phyloP scores from a whole-genome alignment of 2,888 invertebrate genomes.

The Synergus japonicus region DNA sequence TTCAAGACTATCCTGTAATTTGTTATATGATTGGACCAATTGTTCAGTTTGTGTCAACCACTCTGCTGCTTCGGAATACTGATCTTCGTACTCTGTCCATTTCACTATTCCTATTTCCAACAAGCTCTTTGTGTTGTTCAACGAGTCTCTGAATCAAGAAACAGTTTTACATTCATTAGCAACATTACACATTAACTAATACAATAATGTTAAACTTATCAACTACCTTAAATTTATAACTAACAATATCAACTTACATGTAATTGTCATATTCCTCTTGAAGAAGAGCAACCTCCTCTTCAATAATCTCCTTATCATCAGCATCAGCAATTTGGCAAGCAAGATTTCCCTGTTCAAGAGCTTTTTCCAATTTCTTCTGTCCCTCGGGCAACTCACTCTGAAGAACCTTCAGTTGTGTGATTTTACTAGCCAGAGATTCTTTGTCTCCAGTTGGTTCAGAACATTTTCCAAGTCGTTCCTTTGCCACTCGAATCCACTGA shows the following conservation, averaged over 20 bases:
- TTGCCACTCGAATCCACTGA: slow-evolving; percentile 94
- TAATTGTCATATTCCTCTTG: slow-evolving; percentile 95
- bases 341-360: slow-evolving; percentile 90
- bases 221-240: background rate
- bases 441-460: slow-evolving; percentile 95
- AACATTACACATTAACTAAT: background rate
- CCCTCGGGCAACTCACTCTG: slow-evolving; percentile 91
- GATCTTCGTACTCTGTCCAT: slow-evolving; percentile 96
- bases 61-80: slow-evolving; percentile 91
- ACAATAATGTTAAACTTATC: slow-evolving; percentile 4
- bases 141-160: slow-evolving; percentile 82
- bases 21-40: slow-evolving; percentile 92
- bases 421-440: slow-evolving; percentile 91
- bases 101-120: slow-evolving; percentile 93
- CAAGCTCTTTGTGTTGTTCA: slow-evolving; percentile 88
- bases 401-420: slow-evolving; percentile 90
- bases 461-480: slow-evolving; percentile 93
- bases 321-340: slow-evolving; percentile 91
- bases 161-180: slow-evolving; percentile 16
- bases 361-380: slow-evolving; percentile 89
- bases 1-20: slow-evolving; percentile 91
- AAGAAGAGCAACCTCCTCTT: slow-evolving; percentile 92
- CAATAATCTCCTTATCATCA: slow-evolving; percentile 93
- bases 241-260: slow-evolving; percentile 79
- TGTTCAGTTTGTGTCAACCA: slow-evolving; percentile 94